phyloP scores from a whole-genome alignment of 2,113 vertebrate species.

The Lampris incognitus region DNA sequence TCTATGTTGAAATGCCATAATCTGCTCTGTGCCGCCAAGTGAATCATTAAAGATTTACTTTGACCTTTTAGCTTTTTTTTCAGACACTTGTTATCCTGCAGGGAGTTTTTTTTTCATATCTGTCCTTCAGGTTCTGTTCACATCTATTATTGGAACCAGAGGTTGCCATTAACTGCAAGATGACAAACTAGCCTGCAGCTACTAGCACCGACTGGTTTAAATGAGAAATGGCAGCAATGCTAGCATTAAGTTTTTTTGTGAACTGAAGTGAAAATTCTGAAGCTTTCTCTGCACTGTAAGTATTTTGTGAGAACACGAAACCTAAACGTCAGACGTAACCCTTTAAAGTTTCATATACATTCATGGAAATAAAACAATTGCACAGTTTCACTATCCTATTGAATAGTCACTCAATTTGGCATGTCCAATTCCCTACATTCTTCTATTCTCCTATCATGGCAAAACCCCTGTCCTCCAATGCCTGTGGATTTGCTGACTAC shows the following conservation, averaged over 20 bases:
- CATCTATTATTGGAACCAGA: too few species aligned
- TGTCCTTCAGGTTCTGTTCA: background rate
- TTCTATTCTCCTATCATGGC: too few species aligned
- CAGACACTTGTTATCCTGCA: background rate
- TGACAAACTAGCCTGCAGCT: too few species aligned
- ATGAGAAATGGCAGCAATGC: too few species aligned
- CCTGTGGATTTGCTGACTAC: too few species aligned
- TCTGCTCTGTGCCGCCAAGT: background rate
- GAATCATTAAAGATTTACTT: conserved; percentile 1
- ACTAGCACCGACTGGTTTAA: too few species aligned
- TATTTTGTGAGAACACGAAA: background rate
- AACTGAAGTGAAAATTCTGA: too few species aligned
- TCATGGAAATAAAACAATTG: background rate
- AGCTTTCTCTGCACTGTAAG: background rate
- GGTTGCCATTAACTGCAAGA: too few species aligned
- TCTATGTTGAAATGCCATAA: background rate
- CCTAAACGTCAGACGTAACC: background rate
- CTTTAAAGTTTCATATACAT: background rate
- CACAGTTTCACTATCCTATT: background rate
- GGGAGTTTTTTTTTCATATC: background rate
- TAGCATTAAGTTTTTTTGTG: too few species aligned
- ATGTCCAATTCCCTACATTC: too few species aligned
- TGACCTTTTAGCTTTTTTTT: conserved; percentile 2
- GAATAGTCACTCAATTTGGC: too few species aligned
- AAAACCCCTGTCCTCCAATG: too few species aligned